Evolutionary conservation across 2,888 invertebrate species (phyloP), one percentile per base, ranked within the genome.

Genomic region (Pogonocherus hispidulus): DNA sequence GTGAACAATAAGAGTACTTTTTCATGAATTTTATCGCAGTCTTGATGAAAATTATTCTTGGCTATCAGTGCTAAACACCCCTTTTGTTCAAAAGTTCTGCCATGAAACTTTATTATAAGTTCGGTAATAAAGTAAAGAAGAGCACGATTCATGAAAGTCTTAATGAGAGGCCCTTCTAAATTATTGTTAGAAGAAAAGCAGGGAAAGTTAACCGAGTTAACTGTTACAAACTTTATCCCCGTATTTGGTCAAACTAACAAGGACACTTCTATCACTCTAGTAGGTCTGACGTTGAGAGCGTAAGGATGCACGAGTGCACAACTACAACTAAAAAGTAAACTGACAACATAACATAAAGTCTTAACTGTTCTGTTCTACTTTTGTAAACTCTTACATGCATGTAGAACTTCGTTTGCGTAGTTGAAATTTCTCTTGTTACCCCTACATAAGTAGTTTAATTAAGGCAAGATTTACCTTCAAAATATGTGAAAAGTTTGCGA

Each of bases 131-230:
- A 70, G 63, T 63, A 66, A 69, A 74, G 67, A 70, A 73, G 72
- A 62, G 66, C 63, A 52, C 47, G 65, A 60, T 69, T 69, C 72
- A 68, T 67, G 67, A 57, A 69, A 69, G 70, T 70, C 70, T 69
- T 75, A 75, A 78, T 75, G 75, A 73, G 70, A 63, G 73, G 70
- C 73, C 70, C 75, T 74, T 74, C 74, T 70, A 73, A 78, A 77
- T 78, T 77, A 78, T 76, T 76, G 76, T 73, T 70, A 56, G 70
- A 70, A 66, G 71, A 72, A 68, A 68, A 63, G 51, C 65, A 63
- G 71, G 67, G 75, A 76, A 76, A 77, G 77, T 78, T 77, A 75
- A 76, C 71, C 57, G 70, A 76, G 76, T 76, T 76, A 74, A 75
- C 73, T 69, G 71, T 72, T 74, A 62, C 69, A 71, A 75, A 76